phyloP scores from a whole-genome alignment of 1,140 invertebrate genomes.

The Zeugodacus cucurbitae region DNA sequence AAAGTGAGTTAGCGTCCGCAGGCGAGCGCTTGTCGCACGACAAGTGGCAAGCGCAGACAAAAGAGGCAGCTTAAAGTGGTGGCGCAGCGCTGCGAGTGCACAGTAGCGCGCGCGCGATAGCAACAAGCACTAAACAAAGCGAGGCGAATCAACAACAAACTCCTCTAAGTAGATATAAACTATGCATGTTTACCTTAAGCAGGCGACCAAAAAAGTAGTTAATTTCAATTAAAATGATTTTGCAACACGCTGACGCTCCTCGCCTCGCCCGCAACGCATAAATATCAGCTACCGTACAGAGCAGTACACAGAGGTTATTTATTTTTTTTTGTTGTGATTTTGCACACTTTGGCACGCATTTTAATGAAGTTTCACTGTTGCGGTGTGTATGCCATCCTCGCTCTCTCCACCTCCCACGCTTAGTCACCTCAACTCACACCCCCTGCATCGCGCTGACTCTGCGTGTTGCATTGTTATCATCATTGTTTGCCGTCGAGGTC shows the following conservation, averaged over 20 bases:
- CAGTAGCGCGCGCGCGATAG: not conserved
- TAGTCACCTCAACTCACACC: not conserved
- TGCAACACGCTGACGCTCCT: not conserved
- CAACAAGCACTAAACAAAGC: too few relatives aligned
- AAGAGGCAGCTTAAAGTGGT: not conserved
- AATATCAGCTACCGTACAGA: not conserved
- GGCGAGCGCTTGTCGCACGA: not conserved
- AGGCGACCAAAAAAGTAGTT: constrained; percentile 24
- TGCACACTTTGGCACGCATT: not conserved
- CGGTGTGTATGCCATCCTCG: not conserved
- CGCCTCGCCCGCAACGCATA: not conserved
- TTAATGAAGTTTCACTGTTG: constrained; percentile 22
- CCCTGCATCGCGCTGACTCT: not conserved
- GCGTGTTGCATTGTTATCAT: not conserved
- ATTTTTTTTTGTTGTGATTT: not conserved
- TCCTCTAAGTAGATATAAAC: constrained; percentile 14
- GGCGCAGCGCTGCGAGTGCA: not conserved
- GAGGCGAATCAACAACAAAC: not conserved
- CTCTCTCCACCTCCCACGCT: not conserved
- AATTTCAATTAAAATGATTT: constrained; percentile 38
- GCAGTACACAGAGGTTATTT: not conserved
- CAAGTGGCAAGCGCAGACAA: not conserved
- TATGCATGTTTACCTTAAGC: constrained; percentile 34
- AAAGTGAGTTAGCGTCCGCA: not conserved
- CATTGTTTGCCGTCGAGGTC: not conserved